These are phyloP conservation scores for Urophycis tenuis DNA, from an alignment of 2,797 vertebrate species.

Conservation along the genomic window DNA sequence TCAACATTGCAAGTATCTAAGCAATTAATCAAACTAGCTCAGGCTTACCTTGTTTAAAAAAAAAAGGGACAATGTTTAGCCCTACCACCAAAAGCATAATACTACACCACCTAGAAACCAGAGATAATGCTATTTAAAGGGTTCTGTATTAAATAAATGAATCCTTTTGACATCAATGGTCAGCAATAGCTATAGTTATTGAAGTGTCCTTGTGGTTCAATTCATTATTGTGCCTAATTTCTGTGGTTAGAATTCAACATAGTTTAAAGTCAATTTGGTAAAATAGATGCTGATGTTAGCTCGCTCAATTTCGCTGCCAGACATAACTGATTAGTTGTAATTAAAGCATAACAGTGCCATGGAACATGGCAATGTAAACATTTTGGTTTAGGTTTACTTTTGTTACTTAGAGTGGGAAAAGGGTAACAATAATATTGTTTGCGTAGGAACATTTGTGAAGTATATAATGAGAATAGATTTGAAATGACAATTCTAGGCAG, in stretches of 20 bases:
- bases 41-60: not conserved
- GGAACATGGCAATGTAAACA: not conserved
- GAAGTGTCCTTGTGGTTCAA: not conserved
- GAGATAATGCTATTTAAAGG: not conserved
- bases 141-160: not conserved
- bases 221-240: not conserved
- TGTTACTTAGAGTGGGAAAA: not conserved
- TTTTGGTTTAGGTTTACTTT: no score
- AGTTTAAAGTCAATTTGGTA: not conserved
- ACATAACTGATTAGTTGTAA: not conserved
- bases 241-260: not conserved
- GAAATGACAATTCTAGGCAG: not conserved
- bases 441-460: not conserved
- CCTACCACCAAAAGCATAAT: not conserved
- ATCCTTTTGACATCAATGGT: not conserved
- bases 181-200: not conserved
- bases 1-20: not conserved
- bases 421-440: not conserved
- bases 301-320: not conserved
- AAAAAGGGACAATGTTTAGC: not conserved
- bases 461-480: not conserved
- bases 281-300: not conserved
- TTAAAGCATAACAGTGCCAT: not conserved
- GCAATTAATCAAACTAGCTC: constrained; percentile 10
- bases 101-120: not conserved